These are phyloP conservation scores for Nansenia antarctica DNA, from an alignment of 2,113 vertebrate species.

Conservation along the genomic window DNA sequence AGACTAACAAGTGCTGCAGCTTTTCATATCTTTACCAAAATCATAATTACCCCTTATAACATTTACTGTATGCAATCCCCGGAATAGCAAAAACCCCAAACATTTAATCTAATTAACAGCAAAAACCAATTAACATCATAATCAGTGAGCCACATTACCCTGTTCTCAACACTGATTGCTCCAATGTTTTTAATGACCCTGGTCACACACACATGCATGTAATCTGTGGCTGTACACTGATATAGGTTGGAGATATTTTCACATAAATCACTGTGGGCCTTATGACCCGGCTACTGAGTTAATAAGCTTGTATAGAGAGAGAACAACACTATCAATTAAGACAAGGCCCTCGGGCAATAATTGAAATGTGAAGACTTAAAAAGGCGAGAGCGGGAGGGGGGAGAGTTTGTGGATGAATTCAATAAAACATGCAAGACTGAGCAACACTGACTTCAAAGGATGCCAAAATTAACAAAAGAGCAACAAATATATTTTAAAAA, in stretches of 20 bases:
- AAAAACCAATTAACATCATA: slow-evolving; percentile 29
- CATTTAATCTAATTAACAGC: background rate
- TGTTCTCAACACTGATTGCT: slow-evolving; percentile 39
- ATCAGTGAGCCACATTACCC: slow-evolving; percentile 24
- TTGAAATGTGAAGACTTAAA: slow-evolving; percentile 37
- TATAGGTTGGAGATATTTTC: slow-evolving; percentile 40
- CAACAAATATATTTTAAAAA: too few species aligned
- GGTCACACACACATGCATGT: slow-evolving; percentile 9
- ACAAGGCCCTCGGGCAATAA: slow-evolving; percentile 14
- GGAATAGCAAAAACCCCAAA: slow-evolving; percentile 11
- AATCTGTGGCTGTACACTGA: slow-evolving; percentile 23
- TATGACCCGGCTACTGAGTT: slow-evolving; percentile 26
- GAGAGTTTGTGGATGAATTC: slow-evolving; percentile 30
- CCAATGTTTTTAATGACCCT: slow-evolving; percentile 29
- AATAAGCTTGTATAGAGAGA: slow-evolving; percentile 41
- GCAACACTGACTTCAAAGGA: slow-evolving; percentile 33
- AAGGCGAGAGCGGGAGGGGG: slow-evolving; percentile 4
- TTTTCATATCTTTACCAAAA: background rate
- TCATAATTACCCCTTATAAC: slow-evolving; percentile 14
- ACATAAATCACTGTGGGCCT: slow-evolving; percentile 40
- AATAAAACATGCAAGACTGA: slow-evolving; percentile 31
- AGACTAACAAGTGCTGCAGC: background rate
- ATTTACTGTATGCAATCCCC: slow-evolving; percentile 13
- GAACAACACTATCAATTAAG: slow-evolving; percentile 30
- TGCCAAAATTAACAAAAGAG: background rate